These are phyloP conservation scores for Hylaea fasciaria DNA, from an alignment of 2,888 invertebrate species.

Conservation along the genomic window DNA sequence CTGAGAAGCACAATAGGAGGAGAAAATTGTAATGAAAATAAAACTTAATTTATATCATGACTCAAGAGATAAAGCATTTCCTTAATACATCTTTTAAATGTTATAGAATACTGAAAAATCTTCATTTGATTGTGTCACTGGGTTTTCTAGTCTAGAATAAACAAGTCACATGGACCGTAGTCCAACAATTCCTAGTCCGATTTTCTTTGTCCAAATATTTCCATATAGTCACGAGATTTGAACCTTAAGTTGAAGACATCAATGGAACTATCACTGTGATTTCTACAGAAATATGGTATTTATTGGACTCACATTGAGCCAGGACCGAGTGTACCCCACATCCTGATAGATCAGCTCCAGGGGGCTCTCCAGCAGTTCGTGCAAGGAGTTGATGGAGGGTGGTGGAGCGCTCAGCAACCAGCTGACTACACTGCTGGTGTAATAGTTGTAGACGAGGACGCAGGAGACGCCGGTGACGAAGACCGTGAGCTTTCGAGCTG, in stretches of 20 bases:
- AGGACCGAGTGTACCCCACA: constrained; percentile 75
- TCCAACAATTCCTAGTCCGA: too few species aligned
- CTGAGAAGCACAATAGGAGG: constrained; percentile 45
- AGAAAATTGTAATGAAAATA: too few species aligned
- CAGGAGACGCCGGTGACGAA: constrained; percentile 70
- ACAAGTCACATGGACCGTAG: too few species aligned
- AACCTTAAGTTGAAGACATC: too few species aligned
- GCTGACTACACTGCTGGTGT: constrained; percentile 85
- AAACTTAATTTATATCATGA: too few species aligned
- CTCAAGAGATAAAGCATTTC: too few species aligned
- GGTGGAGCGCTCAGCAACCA: constrained; percentile 82
- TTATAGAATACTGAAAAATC: too few species aligned
- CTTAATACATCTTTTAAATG: too few species aligned
- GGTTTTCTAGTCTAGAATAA: too few species aligned
- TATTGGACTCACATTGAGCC: constrained; percentile 60
- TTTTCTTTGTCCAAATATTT: too few species aligned
- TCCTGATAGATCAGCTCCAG: constrained; percentile 80
- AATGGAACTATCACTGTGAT: background rate
- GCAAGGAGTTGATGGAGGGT: constrained; percentile 75
- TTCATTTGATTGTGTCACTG: too few species aligned
- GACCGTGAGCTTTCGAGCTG: constrained; percentile 66
- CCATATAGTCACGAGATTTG: too few species aligned
- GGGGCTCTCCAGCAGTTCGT: constrained; percentile 79
- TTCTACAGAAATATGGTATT: background rate
- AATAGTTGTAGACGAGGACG: constrained; percentile 83